Conservation (phyloP, 1,140 invertebrate species). For the Neodiprion fabricii region DNA sequence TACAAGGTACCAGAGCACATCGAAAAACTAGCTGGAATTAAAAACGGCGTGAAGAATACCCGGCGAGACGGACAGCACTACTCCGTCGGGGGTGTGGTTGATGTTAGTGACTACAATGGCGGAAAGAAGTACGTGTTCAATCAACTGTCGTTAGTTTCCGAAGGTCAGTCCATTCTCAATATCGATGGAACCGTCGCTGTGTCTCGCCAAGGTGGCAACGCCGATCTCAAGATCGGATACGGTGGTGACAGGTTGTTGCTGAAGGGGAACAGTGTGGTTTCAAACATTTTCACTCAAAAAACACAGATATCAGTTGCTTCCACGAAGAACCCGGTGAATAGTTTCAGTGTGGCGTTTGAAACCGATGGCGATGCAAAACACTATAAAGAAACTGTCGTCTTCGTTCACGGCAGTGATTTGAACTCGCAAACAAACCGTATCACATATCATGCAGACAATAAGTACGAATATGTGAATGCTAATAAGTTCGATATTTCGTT, state of each 20-base stretch:
- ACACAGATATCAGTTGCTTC: slow-evolving; percentile 41
- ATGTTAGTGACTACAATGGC: slow-evolving; percentile 57
- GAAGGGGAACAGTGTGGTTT: slow-evolving; percentile 49
- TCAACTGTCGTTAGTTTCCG: slow-evolving; percentile 62
- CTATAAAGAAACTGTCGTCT: slow-evolving; percentile 60
- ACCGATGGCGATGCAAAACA: slow-evolving; percentile 39
- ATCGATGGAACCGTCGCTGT: slow-evolving; percentile 62
- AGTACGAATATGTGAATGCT: slow-evolving; percentile 49
- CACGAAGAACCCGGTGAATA: slow-evolving; percentile 64
- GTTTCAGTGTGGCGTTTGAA: slow-evolving; percentile 65
- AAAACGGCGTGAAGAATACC: slow-evolving; percentile 32
- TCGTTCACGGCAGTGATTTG: slow-evolving; percentile 69
- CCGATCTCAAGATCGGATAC: slow-evolving; percentile 63
- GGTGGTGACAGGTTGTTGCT: slow-evolving; percentile 59
- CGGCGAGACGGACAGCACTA: slow-evolving; percentile 57
- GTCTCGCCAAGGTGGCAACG: slow-evolving; percentile 48
- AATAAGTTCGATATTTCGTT: slow-evolving; percentile 49
- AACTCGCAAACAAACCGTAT: slow-evolving; percentile 65
- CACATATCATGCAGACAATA: slow-evolving; percentile 56
- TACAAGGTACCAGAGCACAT: slow-evolving; percentile 67
- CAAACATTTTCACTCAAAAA: slow-evolving; percentile 30
- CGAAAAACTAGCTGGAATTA: slow-evolving; percentile 46
- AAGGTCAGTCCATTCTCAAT: slow-evolving; percentile 53
- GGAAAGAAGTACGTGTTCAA: slow-evolving; percentile 66
- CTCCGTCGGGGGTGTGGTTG: slow-evolving; percentile 64